Evolutionary conservation across 2,888 invertebrate genomes (phyloP), one percentile per base, ranked within the genome.

Genomic region (Leptogaster cylindrica): DNA sequence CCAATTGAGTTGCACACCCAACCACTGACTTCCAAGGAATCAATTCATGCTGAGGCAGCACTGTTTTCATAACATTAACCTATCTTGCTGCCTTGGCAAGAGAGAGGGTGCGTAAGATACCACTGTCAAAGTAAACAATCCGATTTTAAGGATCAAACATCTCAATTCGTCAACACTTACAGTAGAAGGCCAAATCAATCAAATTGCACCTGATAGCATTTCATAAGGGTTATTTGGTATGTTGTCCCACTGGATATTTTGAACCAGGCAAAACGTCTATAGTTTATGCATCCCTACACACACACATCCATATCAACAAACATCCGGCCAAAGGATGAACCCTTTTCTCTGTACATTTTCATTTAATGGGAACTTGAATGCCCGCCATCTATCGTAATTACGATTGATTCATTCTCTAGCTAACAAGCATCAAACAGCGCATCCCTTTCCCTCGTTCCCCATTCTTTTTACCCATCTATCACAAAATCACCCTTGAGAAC

Each of bases 331-430:
- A n/a, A n/a, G n/a, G n/a, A n/a, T n/a, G n/a, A n/a, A n/a, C n/a
- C n/a, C n/a, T n/a, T n/a, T n/a, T 46, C 46, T 10, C 33, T 28
- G 18, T 31, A 27, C 52, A 52, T 27, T 52, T 36, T 52, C 52
- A 52, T 33, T 52, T 52, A 52, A 52, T 28, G 31, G 10, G 16
- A 20, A 18, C 52, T 52, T 52, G 52, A 33, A 31, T 31, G 52
- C 16, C 33, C 52, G 52, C 16, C 52, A 52, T 52, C 23, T 52
- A 52, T 33, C 18, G 27, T 18, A 52, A 27, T 52, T 16, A 33
- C 23, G 33, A 52, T 52, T 33, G 52, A 52, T 52, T 52, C 52
- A 52, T 52, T 52, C 33, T 20, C 18, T 20, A 52, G 33, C 33
- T 52, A 52, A 20, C 33, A 52, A 27, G 31, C 52, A 18, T n/a